Evolutionary conservation across 2,113 vertebrate genomes (phyloP), one percentile per base, ranked within the genome.

Genomic region (Donacobius atricapilla): DNA sequence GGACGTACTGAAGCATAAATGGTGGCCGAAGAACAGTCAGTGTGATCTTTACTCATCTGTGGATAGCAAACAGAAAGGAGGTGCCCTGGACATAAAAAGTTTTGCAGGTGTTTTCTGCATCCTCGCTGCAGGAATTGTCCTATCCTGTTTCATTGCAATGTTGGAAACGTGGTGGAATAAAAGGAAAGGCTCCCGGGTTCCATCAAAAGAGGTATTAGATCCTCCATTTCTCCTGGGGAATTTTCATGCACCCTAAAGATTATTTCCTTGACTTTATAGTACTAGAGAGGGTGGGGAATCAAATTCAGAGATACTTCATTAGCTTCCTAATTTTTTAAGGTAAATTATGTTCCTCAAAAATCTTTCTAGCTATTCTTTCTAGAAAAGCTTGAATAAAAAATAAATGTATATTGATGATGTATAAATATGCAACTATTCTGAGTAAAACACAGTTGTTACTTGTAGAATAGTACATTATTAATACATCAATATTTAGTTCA

Each of bases 101-200:
- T 99, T 99, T 79, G 99, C 99, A 14, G 99, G 99, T 6, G 99
- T 99, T 56, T 99, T 99, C 98, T 99, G 99, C 37, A 99, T 99
- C 97, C 98, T 99, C 72, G 99, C 99, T 10, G 99, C 99, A 25
- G 99, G 99, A 7, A 98, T 99, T 93, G 98, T 99, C 83, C 98
- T 99, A n/a, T 99, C 99, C 97, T 99, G 99, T 97, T 98, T 99
- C 96, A 99, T 99, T 96, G 99, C 99, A 94, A 99, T 99, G 98
- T 98, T 99, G 97, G 99, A 99, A 98, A 99, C 99, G 6, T 99
- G 99, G 99, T 99, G 99, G 99, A 99, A 98, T 95, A 98, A 99
- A 95, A 98, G 98, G 93, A 99, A 99, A 98, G 99, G 99, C 97
- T 99, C 99, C 72, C 98, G 99, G 53, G 99, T 99, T 93, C 99